Base-by-base conservation (phyloP, 2,113 vertebrate genomes). In the mouse (Mus musculus) region DNA sequence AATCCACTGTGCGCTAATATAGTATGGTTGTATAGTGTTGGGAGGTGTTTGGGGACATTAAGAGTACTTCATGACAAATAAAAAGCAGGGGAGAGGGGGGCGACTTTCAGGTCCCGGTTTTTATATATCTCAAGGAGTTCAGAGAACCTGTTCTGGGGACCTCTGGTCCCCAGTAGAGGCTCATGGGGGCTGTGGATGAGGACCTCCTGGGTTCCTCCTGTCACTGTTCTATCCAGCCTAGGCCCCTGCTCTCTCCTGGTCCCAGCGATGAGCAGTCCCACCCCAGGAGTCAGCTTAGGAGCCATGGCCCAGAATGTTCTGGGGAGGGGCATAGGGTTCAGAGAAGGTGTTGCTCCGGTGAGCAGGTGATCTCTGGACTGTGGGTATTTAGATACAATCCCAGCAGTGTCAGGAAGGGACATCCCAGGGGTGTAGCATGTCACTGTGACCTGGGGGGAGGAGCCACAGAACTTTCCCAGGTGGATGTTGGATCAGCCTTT, bases 51-150 rank as follows among this genome's bases (percentile, higher is more conserved):
- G 88, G 85, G 93, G 90, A 93, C 56, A 65, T 84, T 89, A 76
- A 97, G 91, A 95, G 69, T 90, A 94, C 80, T 67, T 94, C 69
- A 71, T 67, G 92, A 88, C 71, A 10, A 52, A 73, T 94, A 72
- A 54, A 13, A 46, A 39, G 59, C 65, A 16, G 11, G 12, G 12
- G 30, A 0, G 49, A 63, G 73, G 49, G 28, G 84, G n/a, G n/a
- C n/a, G n/a, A n/a, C 65, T 72, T 75, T 76, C 28, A 5, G 65
- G n/a, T 71, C 63, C 39, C 65, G 56, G 6, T 61, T 87, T 94
- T 59, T 80, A 69, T 65, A 46, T 42, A 89, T 86, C 59, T 85
- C 61, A 78, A 65, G 42, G 78, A 75, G 28, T 76, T 42, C 63
- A 30, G 76, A 78, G 54, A n/a, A 26, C 87, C 78, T 52, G 7